Evolutionary conservation across 2,797 vertebrate species (phyloP), one percentile per base, ranked within the genome.

Genomic region (Microctenopoma stevenorrisi): DNA sequence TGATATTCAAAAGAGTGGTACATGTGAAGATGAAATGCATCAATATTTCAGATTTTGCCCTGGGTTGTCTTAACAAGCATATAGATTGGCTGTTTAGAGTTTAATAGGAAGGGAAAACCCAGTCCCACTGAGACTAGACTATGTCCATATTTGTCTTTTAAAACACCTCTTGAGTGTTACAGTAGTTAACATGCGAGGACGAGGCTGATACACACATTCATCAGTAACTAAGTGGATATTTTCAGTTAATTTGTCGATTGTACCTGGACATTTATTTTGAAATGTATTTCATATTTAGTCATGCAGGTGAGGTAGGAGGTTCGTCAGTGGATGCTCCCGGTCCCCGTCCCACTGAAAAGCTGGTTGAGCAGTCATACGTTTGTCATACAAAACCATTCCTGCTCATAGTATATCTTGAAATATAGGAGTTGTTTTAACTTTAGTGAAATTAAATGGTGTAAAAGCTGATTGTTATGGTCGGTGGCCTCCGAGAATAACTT

Each of bases 21-120:
- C 52, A 58, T 18, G 30, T 50, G 75, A 55, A 78, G 66, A 63
- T 35, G 38, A 65, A 61, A 56, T 66, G 11, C 60, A 72, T 85
- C 30, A 72, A 72, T 79, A 69, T 78, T 82, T 83, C 25, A 82
- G 54, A 61, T 67, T 81, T 78, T 18, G 55, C 79, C 58, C 30
- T 25, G 47, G 63, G 71, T 76, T 56, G 52, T 58, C 55, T 49
- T 70, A 65, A 82, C 58, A 57, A 74, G 16, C 8, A 26, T 61
- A 40, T 73, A 63, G 57, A 72, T 61, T 54, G 47, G 42, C 52
- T 52, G 50, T 43, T 78, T 65, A 59, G 72, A 76, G 65, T 83
- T 84, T 68, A 84, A 83, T 66, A 68, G 43, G 62, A 60, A 76
- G 44, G 16, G 63, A 44, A 84, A 79, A 53, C 10, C 22, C 16